phyloP scores from a whole-genome alignment of 2,888 invertebrate genomes.

The Altica lythri region DNA sequence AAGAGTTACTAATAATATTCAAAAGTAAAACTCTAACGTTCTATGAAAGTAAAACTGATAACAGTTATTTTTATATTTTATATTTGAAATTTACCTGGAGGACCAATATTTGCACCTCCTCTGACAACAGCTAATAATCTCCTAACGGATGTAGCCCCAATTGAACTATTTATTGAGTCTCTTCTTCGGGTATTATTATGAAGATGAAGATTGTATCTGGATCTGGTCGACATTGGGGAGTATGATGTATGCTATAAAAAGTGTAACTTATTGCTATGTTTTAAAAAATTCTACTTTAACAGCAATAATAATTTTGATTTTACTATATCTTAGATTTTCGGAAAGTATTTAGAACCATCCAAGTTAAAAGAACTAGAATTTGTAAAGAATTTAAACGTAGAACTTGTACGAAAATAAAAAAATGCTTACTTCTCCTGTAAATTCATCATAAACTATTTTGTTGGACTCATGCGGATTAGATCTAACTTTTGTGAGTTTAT shows the following conservation, averaged over 20 bases:
- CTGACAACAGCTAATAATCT: conserved; percentile 69
- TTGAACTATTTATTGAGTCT: conserved; percentile 73
- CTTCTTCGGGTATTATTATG: conserved; percentile 65
- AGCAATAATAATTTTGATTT: neutral
- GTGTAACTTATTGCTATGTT: neutral
- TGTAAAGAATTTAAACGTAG: too few species aligned
- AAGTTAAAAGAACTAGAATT: too few species aligned
- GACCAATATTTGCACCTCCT: conserved; percentile 37
- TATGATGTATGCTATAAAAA: conserved; percentile 58
- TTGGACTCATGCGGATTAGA: conserved; percentile 50
- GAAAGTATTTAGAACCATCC: too few species aligned
- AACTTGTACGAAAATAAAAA: too few species aligned
- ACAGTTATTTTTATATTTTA: too few species aligned
- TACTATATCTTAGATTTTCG: too few species aligned
- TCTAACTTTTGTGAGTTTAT: conserved; percentile 48
- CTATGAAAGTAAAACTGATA: too few species aligned
- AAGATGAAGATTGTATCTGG: conserved; percentile 59
- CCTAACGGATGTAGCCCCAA: conserved; percentile 77
- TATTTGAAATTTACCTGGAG: too few species aligned
- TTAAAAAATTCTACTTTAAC: neutral
- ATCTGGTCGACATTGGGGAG: conserved; percentile 63
- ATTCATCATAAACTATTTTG: conserved; percentile 50
- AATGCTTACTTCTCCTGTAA: conserved; percentile 50
- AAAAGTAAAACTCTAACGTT: too few species aligned
- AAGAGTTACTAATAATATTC: too few species aligned